A percentile compares a stretch with the other conserved stretches of the same genome.
Evolutionary conservation across 2,888 invertebrate species (phyloP).

Genomic region (Ormyrus labotus): DNA sequence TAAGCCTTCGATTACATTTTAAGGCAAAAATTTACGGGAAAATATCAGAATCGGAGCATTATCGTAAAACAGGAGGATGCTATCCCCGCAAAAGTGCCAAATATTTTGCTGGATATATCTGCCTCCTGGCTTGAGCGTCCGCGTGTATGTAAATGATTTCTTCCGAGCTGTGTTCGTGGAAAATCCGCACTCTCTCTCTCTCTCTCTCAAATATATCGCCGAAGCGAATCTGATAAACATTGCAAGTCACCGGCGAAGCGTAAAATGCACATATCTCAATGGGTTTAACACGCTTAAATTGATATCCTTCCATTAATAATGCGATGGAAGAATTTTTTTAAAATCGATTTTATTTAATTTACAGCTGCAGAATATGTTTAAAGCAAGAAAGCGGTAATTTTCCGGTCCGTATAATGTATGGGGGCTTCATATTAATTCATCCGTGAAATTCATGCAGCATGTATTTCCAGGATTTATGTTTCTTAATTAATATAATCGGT

Average conservation of each 20-base stretch:
- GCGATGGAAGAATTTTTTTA: not conserved
- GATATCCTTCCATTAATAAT: not conserved
- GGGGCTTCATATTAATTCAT: too few relatives aligned
- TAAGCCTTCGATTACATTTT: constrained; percentile 32
- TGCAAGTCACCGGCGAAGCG: not conserved
- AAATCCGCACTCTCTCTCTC: not conserved
- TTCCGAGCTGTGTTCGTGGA: constrained; percentile 10
- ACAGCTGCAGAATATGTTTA: too few relatives aligned
- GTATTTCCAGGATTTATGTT: too few relatives aligned
- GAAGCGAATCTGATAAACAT: constrained; percentile 11
- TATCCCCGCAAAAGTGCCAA: constrained; percentile 24
- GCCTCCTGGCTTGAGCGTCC: not conserved
- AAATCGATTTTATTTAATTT: too few relatives aligned
- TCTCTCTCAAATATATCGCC: not conserved
- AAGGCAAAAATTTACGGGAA: constrained; percentile 41
- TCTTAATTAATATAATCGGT: too few relatives aligned
- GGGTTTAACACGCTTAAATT: not conserved
- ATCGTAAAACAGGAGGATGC: constrained; percentile 33
- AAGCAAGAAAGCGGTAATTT: too few relatives aligned
- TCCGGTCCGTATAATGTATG: too few relatives aligned
- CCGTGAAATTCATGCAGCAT: too few relatives aligned
- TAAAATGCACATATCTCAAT: constrained; percentile 5
- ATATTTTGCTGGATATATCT: constrained; percentile 30
- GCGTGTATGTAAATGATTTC: constrained; percentile 22
- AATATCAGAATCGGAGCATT: constrained; percentile 30